A percentile compares a stretch with the other conserved stretches of the same genome.
phyloP scores from a whole-genome alignment of 1,140 invertebrate species.

The Drosophila malerkotliana region DNA sequence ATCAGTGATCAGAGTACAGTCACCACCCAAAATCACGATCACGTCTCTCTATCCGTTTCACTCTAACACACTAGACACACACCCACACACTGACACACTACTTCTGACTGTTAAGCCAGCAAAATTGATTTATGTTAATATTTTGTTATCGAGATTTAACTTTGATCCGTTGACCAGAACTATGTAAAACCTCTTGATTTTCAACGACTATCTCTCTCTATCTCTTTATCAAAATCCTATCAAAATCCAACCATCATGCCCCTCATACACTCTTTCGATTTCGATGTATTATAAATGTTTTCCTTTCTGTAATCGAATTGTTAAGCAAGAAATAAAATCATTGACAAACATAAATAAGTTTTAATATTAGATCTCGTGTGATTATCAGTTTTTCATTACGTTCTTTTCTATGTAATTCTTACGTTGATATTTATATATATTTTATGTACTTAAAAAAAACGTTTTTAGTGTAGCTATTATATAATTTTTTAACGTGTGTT shows the following conservation, averaged over 20 bases:
- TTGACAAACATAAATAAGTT: conserved; percentile 54
- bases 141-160: conserved; percentile 51
- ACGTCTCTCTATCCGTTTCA: conserved; percentile 34
- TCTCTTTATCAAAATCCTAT: conserved; percentile 1
- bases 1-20: conserved; percentile 46
- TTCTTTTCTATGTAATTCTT: conserved; percentile 42
- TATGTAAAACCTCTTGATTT: conserved; percentile 48
- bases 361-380: conserved; percentile 60
- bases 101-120: conserved; percentile 52
- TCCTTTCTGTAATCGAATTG: conserved; percentile 48
- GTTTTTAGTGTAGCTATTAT: conserved; percentile 51
- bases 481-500: conserved; percentile 38
- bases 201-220: conserved; percentile 31
- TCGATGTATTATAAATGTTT: conserved; percentile 49
- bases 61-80: conserved; percentile 33
- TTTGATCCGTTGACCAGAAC: conserved; percentile 35
- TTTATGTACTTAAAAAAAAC: conserved; percentile 46
- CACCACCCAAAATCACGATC: conserved; percentile 29
- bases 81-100: conserved; percentile 25
- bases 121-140: conserved; percentile 54
- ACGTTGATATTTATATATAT: conserved; percentile 49
- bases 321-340: conserved; percentile 55
- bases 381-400: conserved; percentile 45
- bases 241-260: conserved; percentile 7
- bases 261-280: conserved; percentile 28